Percentiles rank a stretch among this genome's conserved stretches.
phyloP scores from a whole-genome alignment of 2,113 vertebrate genomes.

The Electrona antarctica region DNA sequence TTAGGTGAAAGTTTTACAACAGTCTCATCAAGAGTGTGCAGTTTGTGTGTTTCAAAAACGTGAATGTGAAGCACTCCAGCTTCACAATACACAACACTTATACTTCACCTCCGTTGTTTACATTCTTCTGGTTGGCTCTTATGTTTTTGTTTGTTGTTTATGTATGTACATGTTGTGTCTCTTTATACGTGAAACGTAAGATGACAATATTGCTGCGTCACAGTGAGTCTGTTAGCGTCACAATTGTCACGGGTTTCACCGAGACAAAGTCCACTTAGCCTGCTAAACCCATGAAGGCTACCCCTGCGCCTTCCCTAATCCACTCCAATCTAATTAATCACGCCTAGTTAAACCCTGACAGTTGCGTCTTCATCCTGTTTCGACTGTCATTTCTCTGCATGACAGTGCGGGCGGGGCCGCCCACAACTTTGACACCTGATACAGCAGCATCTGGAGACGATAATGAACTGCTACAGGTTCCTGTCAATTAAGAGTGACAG shows the following conservation, averaged over 20 bases:
- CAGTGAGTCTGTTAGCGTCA: not conserved
- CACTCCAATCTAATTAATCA: not conserved
- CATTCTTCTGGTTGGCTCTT: too few species aligned
- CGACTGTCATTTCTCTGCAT: not conserved
- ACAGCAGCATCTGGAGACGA: not conserved
- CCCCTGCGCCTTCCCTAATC: not conserved
- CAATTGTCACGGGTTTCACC: not conserved
- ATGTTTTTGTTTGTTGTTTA: too few species aligned
- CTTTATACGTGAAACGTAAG: not conserved
- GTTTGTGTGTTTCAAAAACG: too few species aligned
- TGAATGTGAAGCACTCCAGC: too few species aligned
- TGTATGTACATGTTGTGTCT: not conserved
- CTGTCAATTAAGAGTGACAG: constrained; percentile 8
- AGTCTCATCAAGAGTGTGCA: too few species aligned
- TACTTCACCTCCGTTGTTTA: too few species aligned
- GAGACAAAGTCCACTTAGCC: not conserved
- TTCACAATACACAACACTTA: too few species aligned
- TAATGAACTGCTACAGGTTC: not conserved
- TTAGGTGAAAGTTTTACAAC: too few species aligned
- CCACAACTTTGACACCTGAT: not conserved
- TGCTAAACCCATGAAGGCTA: not conserved
- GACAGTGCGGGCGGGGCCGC: not conserved
- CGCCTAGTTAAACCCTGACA: constrained; percentile 2
- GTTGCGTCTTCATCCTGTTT: not conserved
- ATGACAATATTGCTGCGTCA: not conserved